Percentiles rank a stretch among this genome's conserved stretches.
phyloP scores from a whole-genome alignment of 2,797 vertebrate species.

The Caiman crocodilus region DNA sequence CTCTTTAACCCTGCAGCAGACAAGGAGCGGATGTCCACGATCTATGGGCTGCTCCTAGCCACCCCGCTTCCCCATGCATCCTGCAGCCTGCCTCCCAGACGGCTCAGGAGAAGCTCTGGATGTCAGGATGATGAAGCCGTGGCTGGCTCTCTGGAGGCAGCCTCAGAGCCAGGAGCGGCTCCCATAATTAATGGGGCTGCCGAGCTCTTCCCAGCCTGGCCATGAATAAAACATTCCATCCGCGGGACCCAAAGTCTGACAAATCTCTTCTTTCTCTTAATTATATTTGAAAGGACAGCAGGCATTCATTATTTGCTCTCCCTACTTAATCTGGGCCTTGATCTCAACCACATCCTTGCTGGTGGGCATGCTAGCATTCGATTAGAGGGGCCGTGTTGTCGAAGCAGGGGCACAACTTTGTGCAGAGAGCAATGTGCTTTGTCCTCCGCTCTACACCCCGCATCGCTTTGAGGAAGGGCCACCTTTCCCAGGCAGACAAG shows the following conservation, averaged over 20 bases:
- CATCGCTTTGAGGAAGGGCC: not conserved
- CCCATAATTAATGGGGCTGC: constrained; percentile 74
- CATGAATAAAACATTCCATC: constrained; percentile 80
- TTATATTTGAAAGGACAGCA: constrained; percentile 49
- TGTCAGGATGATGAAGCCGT: constrained; percentile 79
- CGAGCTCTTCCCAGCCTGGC: constrained; percentile 38
- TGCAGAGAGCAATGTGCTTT: no score
- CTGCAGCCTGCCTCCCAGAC: not conserved
- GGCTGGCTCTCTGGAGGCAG: not conserved
- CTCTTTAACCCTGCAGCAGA: not conserved
- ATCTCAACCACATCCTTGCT: not conserved
- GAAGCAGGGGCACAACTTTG: accelerated
- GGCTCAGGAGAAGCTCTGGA: constrained; percentile 58
- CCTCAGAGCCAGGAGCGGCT: not conserved
- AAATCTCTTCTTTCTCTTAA: constrained; percentile 58
- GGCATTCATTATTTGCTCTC: constrained; percentile 48
- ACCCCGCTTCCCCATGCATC: accelerated
- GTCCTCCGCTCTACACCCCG: accelerated
- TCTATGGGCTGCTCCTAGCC: accelerated
- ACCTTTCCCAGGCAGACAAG: not conserved
- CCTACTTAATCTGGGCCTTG: not conserved
- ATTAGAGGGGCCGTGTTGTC: not conserved
- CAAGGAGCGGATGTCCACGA: accelerated
- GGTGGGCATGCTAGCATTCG: not conserved
- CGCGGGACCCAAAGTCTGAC: constrained; percentile 56